Conservation (phyloP, 1,140 invertebrate species). For the Laodelphax striatellus region DNA sequence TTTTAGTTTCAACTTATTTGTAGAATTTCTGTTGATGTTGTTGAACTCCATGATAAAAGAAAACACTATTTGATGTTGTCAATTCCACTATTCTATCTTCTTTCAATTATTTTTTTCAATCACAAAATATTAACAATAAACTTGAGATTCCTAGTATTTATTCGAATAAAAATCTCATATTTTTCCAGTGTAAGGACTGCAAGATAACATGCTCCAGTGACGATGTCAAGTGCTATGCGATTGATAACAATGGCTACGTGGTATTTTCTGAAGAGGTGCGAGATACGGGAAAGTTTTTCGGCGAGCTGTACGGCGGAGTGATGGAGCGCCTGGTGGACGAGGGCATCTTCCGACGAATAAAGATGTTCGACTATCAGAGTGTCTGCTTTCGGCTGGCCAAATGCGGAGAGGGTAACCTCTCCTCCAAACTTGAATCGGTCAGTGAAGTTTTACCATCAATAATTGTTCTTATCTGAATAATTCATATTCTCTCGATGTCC, state of each 20-base stretch:
- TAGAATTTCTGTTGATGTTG: no score
- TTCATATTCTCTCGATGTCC: no score
- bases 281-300: slow-evolving; percentile 77
- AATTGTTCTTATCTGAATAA: no score
- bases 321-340: slow-evolving; percentile 67
- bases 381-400: slow-evolving; percentile 49
- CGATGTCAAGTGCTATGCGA: slow-evolving; percentile 67
- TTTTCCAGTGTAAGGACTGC: slow-evolving; percentile 3
- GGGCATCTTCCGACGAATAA: slow-evolving; percentile 62
- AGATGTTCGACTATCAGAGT: slow-evolving; percentile 80
- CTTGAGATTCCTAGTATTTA: no score
- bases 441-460: no score
- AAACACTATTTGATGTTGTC: no score
- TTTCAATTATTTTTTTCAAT: no score
- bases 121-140: no score
- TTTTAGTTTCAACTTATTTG: no score
- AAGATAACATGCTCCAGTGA: slow-evolving; percentile 52
- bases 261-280: slow-evolving; percentile 57
- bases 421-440: background rate
- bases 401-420: background rate
- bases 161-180: no score
- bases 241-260: slow-evolving; percentile 86
- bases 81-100: no score
- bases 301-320: slow-evolving; percentile 58
- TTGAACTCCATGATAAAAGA: no score